phyloP scores from a whole-genome alignment of 1,140 invertebrate species.

The Oncopodura yosiiana region DNA sequence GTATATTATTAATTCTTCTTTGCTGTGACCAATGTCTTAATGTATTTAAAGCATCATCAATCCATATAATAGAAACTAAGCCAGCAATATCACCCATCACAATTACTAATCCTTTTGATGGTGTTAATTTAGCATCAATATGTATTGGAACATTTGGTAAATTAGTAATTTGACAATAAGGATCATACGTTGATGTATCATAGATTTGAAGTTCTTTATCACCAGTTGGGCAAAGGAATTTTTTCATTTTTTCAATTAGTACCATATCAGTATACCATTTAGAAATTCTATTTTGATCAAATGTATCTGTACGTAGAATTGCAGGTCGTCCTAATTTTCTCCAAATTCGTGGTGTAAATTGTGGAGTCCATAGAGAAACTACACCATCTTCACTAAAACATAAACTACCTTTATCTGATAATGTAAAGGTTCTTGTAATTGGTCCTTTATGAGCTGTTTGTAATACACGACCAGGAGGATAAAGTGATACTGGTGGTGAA shows the following conservation, averaged over 20 bases:
- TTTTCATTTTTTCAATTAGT: not conserved
- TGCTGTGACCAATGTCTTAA: constrained; percentile 18
- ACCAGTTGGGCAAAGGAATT: constrained; percentile 12
- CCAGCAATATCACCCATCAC: constrained; percentile 21
- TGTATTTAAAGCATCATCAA: constrained; percentile 11
- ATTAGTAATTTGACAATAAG: constrained; percentile 16
- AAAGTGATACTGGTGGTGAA: constrained; percentile 11
- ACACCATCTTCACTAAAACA: constrained; percentile 22
- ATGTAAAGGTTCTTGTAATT: constrained; percentile 14
- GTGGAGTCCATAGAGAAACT: constrained; percentile 11
- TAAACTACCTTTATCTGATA: constrained; percentile 10
- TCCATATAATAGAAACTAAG: not conserved
- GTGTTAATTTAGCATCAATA: constrained; percentile 11
- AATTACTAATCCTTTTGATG: not conserved
- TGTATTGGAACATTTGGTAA: constrained; percentile 15
- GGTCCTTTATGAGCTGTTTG: constrained; percentile 15
- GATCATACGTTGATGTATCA: constrained; percentile 18
- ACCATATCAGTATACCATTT: constrained; percentile 22
- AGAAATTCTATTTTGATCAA: not conserved
- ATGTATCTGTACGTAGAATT: too few relatives aligned
- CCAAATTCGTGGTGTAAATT: constrained; percentile 20
- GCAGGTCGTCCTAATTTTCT: constrained; percentile 4
- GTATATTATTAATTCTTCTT: constrained; percentile 9
- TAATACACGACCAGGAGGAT: not conserved
- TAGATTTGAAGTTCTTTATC: constrained; percentile 21